Base-by-base conservation (phyloP, 1,140 invertebrate genomes). In the Drosophila murphyi region DNA sequence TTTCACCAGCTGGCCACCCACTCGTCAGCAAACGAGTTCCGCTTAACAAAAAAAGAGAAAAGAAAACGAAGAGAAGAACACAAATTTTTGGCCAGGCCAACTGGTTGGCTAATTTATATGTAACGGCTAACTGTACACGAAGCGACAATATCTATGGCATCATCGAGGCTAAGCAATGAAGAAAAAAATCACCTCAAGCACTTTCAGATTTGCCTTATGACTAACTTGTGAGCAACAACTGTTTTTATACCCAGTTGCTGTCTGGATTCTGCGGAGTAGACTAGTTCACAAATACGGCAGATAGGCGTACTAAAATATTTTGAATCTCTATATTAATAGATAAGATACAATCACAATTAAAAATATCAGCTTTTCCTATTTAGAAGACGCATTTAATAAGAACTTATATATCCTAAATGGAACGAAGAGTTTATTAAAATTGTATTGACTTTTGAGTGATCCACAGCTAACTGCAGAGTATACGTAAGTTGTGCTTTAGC, bases 91-190 rank as follows among this genome's bases (percentile, higher is more conserved):
- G 82, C 64, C 74, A 67, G 65, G 64, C 64, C 73, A 69, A 72
- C 41, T 74, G 59, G 50, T 60, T 71, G 79, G 80, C 83, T 88
- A 87, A 88, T 87, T 88, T 78, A 87, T 88, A 88, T 87, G 83
- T 89, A 88, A 67, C 83, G 60, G 43, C 83, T 89, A 88, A 88
- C 83, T 83, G 83, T 88, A 89, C 85, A 74, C 70, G 85, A 89
- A 83, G 85, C 80, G 83, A 88, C 83, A 83, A 89, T 89, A 89
- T 88, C 80, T 83, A 83, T 70, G 68, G 60, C 78, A 87, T 78
- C 79, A 76, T 72, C 51, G 64, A 37, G 10, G 51, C 41, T 59
- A 20, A 72, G 47, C 59, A 43, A 55, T 55, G 51, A 39, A 54
- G 47, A 59, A 48, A 52, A 69, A 39, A 54, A 69, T 28, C 48